phyloP scores from a whole-genome alignment of 2,888 invertebrate species.

The Aproaerema taeniolella region DNA sequence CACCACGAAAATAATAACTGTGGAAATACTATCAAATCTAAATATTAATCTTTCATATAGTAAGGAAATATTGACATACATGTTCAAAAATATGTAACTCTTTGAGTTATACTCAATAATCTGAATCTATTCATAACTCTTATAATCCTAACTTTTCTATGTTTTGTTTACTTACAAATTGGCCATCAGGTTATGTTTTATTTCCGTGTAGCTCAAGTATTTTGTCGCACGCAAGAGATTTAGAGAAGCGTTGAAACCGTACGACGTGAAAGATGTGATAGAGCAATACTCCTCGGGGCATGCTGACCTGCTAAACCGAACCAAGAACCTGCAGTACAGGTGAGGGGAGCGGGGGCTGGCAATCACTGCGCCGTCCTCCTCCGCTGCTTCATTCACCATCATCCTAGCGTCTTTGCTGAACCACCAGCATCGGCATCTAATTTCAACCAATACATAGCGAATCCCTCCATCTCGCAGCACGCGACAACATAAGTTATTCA shows the following conservation, averaged over 20 bases:
- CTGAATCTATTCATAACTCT: slow-evolving; percentile 18
- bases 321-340: slow-evolving; percentile 92
- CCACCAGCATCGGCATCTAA: neutral
- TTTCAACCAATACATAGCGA: neutral
- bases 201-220: slow-evolving; percentile 86
- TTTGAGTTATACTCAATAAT: too few species aligned
- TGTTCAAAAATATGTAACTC: too few species aligned
- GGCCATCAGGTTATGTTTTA: slow-evolving; percentile 57
- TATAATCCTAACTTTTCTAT: slow-evolving; percentile 16
- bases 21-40: too few species aligned
- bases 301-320: slow-evolving; percentile 91
- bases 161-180: slow-evolving; percentile 22
- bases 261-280: slow-evolving; percentile 96
- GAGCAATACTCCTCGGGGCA: slow-evolving; percentile 94
- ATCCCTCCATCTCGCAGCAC: too few species aligned
- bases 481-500: too few species aligned
- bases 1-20: too few species aligned
- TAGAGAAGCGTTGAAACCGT: slow-evolving; percentile 94
- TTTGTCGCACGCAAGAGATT: slow-evolving; percentile 94
- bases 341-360: slow-evolving; percentile 55
- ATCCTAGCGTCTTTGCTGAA: slow-evolving; percentile 18
- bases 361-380: slow-evolving; percentile 25
- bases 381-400: slow-evolving; percentile 35
- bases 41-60: too few species aligned
- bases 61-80: too few species aligned